Evolutionary conservation across 1,140 invertebrate genomes (phyloP).

Genomic region (Drosophila pseudoananassae): DNA sequence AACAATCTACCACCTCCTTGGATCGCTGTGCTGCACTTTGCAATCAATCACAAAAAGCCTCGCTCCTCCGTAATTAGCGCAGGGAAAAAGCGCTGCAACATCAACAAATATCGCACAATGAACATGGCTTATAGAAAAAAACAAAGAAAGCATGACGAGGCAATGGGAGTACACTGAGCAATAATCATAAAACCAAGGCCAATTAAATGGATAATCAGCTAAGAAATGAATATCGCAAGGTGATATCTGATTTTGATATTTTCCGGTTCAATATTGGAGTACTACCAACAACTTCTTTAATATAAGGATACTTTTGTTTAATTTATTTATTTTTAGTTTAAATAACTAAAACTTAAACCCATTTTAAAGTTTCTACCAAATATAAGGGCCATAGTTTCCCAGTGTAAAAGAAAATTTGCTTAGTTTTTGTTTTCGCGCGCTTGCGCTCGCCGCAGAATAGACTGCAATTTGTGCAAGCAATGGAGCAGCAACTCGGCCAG

Average conservation of each 20-base stretch:
- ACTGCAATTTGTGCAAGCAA: slow-evolving; percentile 75
- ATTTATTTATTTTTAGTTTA: too few species aligned
- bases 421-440: slow-evolving; percentile 40
- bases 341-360: background rate
- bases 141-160: slow-evolving; percentile 79
- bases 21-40: slow-evolving; percentile 58
- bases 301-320: too few species aligned
- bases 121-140: slow-evolving; percentile 66
- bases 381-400: slow-evolving; percentile 9
- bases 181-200: background rate
- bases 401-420: slow-evolving; percentile 38
- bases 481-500: slow-evolving; percentile 77
- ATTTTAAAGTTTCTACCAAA: too few species aligned
- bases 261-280: too few species aligned
- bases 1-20: slow-evolving; percentile 45
- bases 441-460: slow-evolving; percentile 66
- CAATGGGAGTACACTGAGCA: slow-evolving; percentile 34
- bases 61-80: slow-evolving; percentile 70
- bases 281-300: too few species aligned
- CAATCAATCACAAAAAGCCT: slow-evolving; percentile 74
- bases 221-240: background rate
- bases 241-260: background rate
- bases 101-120: slow-evolving; percentile 71
- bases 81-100: slow-evolving; percentile 65
- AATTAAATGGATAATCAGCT: background rate